Evolutionary conservation across 2,113 vertebrate genomes (phyloP).

Genomic region (Periophthalmodon schlosseri): DNA sequence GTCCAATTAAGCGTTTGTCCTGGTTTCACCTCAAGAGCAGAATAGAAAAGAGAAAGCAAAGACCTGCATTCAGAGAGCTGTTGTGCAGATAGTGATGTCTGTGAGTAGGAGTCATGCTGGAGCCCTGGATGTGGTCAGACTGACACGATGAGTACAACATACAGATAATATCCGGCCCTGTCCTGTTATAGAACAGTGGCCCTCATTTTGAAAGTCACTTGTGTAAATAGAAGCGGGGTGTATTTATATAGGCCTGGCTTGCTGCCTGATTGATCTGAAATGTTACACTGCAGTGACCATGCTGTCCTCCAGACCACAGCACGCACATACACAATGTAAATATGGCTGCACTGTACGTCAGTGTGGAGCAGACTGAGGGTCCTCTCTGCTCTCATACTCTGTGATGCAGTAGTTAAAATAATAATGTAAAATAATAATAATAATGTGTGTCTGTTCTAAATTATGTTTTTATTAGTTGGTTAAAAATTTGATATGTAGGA

Average conservation of each 20-base stretch:
- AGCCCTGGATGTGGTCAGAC: background rate
- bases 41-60: background rate
- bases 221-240: conserved; percentile 47
- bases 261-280: conserved; percentile 60
- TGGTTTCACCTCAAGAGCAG: conserved; percentile 21
- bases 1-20: conserved; percentile 33
- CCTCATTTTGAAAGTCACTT: conserved; percentile 33
- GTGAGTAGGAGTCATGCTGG: background rate
- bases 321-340: conserved; percentile 14
- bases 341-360: background rate
- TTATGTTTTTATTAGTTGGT: too few species aligned
- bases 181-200: conserved; percentile 12
- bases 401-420: background rate
- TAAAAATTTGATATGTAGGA: too few species aligned
- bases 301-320: conserved; percentile 30
- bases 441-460: background rate
- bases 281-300: conserved; percentile 15
- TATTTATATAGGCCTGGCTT: conserved; percentile 46
- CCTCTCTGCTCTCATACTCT: background rate
- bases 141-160: conserved; percentile 6
- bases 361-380: background rate
- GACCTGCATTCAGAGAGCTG: background rate
- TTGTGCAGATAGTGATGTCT: background rate
- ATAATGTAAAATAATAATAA: too few species aligned
- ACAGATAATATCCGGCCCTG: background rate